Evolutionary conservation across 2,113 vertebrate species (phyloP).

Genomic region (Odocoileus virginianus): DNA sequence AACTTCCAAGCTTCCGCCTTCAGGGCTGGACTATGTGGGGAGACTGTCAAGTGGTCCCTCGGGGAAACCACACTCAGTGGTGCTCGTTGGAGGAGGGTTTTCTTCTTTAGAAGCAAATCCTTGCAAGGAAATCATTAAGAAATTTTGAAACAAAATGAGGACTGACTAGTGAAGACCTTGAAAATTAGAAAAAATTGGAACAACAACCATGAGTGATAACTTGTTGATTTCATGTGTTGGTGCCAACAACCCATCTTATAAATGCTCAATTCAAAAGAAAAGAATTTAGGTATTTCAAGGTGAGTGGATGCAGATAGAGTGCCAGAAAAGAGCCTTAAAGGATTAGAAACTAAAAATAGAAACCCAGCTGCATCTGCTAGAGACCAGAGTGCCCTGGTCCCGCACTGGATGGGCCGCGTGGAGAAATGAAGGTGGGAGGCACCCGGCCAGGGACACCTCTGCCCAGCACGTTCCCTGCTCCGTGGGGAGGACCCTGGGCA

Average conservation of each 20-base stretch:
- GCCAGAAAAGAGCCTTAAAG: background rate
- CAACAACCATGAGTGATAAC: background rate
- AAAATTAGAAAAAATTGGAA: background rate
- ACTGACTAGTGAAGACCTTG: background rate
- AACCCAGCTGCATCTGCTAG: background rate
- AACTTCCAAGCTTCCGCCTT: background rate
- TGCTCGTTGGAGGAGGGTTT: background rate
- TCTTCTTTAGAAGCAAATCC: background rate
- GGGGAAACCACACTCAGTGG: background rate
- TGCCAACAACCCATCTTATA: accelerated
- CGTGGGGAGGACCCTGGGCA: too few relatives aligned
- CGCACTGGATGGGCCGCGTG: accelerated
- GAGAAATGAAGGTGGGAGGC: accelerated
- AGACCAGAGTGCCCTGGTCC: background rate
- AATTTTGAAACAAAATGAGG: background rate
- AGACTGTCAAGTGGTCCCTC: background rate
- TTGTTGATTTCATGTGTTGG: background rate
- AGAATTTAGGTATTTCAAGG: background rate
- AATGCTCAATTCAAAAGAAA: too few relatives aligned
- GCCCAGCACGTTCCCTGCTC: accelerated
- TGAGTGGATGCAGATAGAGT: background rate
- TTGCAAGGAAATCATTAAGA: background rate
- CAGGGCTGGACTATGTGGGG: accelerated
- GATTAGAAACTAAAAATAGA: background rate
- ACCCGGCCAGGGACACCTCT: background rate